Conservation (phyloP, 2,113 vertebrate genomes). For the Gorsachius goisagi region DNA sequence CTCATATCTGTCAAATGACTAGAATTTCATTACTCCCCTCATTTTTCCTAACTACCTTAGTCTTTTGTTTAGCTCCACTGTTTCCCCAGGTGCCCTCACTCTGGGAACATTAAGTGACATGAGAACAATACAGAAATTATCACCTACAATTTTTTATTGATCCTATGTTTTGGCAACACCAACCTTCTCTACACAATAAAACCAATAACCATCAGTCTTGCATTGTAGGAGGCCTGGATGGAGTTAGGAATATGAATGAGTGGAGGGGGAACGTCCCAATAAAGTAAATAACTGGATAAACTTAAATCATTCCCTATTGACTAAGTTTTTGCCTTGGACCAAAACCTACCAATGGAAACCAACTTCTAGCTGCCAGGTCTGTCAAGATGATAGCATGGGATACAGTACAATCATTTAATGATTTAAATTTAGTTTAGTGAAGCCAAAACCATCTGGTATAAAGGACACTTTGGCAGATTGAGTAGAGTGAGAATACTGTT, state of each 20-base stretch:
- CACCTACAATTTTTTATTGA: not conserved
- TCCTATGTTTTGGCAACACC: not conserved
- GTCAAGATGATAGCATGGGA: not conserved
- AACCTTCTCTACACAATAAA: not conserved
- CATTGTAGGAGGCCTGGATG: not conserved
- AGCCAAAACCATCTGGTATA: slow-evolving; percentile 46
- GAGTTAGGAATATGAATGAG: not conserved
- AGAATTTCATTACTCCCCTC: slow-evolving; percentile 31
- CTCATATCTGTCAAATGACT: slow-evolving; percentile 31
- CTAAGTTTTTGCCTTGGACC: not conserved
- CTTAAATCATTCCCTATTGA: not conserved
- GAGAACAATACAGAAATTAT: slow-evolving; percentile 7
- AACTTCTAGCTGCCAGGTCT: not conserved
- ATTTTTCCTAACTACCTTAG: slow-evolving; percentile 36
- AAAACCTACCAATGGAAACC: not conserved
- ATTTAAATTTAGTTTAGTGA: slow-evolving; percentile 39
- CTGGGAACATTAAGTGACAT: not conserved
- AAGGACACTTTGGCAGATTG: slow-evolving; percentile 37
- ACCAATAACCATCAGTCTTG: not conserved
- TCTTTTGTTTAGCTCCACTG: not conserved
- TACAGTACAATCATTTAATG: slow-evolving; percentile 19
- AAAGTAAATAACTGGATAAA: not conserved
- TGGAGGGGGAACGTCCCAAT: not conserved
- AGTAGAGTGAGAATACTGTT: slow-evolving; percentile 23
- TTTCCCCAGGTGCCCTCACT: slow-evolving; percentile 18